These are phyloP conservation scores for Pogonomyrmex barbatus DNA, from an alignment of 1,140 invertebrate species.

Conservation along the genomic window DNA sequence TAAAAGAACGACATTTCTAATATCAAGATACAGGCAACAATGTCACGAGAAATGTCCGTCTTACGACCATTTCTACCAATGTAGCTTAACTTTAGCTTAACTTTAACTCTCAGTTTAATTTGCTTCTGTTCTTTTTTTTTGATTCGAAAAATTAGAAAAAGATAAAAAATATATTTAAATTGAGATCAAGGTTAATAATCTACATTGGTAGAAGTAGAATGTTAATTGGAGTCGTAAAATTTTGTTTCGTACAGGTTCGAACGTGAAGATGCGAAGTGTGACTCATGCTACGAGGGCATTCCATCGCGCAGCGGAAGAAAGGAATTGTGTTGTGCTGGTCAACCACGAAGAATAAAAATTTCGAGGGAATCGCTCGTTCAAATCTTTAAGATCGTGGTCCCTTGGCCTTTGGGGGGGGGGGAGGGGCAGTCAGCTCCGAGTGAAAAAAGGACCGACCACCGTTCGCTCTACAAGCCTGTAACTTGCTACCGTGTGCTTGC, in stretches of 20 bases:
- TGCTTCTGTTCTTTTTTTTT: too few relatives aligned
- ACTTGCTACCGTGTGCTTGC: slow-evolving; percentile 39
- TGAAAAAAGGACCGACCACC: neutral
- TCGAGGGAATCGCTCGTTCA: neutral
- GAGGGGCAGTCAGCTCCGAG: slow-evolving; percentile 6
- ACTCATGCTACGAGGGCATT: neutral
- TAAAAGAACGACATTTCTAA: neutral
- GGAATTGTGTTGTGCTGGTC: slow-evolving; percentile 41
- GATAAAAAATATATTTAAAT: too few relatives aligned
- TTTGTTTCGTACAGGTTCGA: neutral
- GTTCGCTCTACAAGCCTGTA: slow-evolving; percentile 33
- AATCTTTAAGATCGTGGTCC: slow-evolving; percentile 57
- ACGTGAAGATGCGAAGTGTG: neutral
- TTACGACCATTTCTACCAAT: neutral
- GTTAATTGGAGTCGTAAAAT: neutral
- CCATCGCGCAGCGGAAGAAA: neutral
- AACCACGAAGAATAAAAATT: slow-evolving; percentile 38
- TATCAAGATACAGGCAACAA: neutral
- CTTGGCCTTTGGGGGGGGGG: neutral
- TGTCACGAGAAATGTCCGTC: neutral
- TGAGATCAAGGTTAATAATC: too few relatives aligned
- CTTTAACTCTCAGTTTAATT: too few relatives aligned
- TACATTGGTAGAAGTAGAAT: too few relatives aligned
- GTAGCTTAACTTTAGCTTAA: too few relatives aligned
- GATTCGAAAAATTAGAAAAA: too few relatives aligned